Evolutionary conservation across 2,113 vertebrate species (phyloP).

Genomic region (Calyptomena viridis): DNA sequence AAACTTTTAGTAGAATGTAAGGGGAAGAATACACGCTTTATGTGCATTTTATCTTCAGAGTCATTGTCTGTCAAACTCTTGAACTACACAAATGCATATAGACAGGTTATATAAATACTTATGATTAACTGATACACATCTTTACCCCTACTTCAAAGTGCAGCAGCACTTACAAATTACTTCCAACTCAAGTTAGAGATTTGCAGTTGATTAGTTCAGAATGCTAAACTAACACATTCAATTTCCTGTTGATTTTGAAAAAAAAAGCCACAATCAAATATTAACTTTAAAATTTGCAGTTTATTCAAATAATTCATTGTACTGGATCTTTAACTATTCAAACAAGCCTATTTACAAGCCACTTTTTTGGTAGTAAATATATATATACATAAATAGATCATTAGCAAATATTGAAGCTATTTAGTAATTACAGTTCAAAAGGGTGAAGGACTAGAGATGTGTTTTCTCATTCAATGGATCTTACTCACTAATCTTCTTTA

Average conservation of each 20-base stretch:
- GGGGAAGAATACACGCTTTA: not conserved
- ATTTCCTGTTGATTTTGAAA: not conserved
- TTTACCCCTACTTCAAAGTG: not conserved
- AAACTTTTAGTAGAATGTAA: not conserved
- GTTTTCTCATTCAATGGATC: slow-evolving; percentile 49
- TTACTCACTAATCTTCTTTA: slow-evolving; percentile 38
- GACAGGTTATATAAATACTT: not conserved
- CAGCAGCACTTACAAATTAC: not conserved
- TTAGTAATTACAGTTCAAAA: slow-evolving; percentile 33
- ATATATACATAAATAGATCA: not conserved
- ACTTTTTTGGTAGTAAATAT: slow-evolving; percentile 22
- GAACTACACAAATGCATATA: not conserved
- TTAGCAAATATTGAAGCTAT: slow-evolving; percentile 16
- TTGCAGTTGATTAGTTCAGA: not conserved
- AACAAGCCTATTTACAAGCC: not conserved
- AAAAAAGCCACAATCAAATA: not conserved
- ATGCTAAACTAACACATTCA: not conserved
- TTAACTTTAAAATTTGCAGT: not conserved
- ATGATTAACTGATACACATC: not conserved
- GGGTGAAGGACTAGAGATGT: not conserved
- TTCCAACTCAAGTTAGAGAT: not conserved
- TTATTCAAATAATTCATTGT: not conserved
- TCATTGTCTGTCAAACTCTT: not conserved
- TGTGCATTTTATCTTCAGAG: not conserved
- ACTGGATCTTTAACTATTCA: slow-evolving; percentile 3